Evolutionary conservation across 2,113 vertebrate genomes (phyloP).

Genomic region (Calypte anna): DNA sequence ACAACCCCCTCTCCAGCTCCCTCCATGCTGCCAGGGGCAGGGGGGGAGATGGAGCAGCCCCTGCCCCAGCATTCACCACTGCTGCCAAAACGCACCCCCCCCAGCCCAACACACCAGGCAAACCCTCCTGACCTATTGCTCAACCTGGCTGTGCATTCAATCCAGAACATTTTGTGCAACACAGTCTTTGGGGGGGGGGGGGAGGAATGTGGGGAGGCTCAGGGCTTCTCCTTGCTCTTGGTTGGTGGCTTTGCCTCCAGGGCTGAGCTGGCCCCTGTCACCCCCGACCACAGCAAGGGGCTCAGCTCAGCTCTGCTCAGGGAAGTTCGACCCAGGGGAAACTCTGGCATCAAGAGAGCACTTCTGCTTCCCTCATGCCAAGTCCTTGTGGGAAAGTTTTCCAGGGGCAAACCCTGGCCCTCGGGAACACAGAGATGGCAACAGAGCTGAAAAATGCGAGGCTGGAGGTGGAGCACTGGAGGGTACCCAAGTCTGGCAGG

Average conservation of each 20-base stretch:
- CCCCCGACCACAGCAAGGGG: accelerated
- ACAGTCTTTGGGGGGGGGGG: accelerated
- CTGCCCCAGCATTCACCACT: background rate
- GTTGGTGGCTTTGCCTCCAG: too few species aligned
- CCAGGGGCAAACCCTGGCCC: accelerated
- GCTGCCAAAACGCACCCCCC: background rate
- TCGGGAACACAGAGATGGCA: accelerated
- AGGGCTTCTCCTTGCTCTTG: background rate
- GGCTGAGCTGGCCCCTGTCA: background rate
- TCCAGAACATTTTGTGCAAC: background rate
- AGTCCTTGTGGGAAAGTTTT: background rate
- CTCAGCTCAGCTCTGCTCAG: background rate
- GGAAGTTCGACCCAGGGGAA: background rate
- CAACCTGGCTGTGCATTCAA: background rate
- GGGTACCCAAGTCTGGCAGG: accelerated
- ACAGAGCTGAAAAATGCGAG: accelerated
- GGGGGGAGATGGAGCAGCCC: background rate
- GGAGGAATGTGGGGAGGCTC: background rate
- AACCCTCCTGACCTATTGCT: slow-evolving; percentile 34
- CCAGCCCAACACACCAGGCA: background rate
- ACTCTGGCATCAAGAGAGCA: accelerated
- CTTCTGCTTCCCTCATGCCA: background rate
- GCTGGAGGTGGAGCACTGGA: background rate
- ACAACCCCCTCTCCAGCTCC: too few species aligned
- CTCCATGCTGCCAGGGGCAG: background rate